phyloP scores from a whole-genome alignment of 2,888 invertebrate genomes.

The Liodrosophila aerea region DNA sequence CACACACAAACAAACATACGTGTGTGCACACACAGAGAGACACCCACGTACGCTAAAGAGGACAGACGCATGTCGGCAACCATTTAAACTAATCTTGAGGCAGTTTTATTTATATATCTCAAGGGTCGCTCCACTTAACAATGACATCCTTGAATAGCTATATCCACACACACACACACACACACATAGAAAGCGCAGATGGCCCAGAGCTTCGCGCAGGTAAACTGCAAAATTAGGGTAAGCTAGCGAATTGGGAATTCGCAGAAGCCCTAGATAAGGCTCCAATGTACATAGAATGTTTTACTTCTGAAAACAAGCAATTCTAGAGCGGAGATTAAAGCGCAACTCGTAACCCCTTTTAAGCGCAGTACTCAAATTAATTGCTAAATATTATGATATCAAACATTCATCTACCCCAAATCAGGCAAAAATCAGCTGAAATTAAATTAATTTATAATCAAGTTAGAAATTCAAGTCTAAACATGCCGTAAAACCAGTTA shows the following conservation, averaged over 20 bases:
- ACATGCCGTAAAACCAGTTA: too few relatives aligned
- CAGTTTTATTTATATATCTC: constrained; percentile 70
- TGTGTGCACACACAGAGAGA: too few relatives aligned
- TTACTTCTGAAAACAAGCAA: background rate
- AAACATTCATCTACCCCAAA: too few relatives aligned
- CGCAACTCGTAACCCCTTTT: too few relatives aligned
- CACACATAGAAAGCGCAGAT: constrained; percentile 6
- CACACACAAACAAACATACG: too few relatives aligned
- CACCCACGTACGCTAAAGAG: constrained; percentile 37
- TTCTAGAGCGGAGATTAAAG: too few relatives aligned
- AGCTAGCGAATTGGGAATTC: constrained; percentile 5
- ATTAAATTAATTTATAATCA: too few relatives aligned
- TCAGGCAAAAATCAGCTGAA: too few relatives aligned
- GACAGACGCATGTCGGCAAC: constrained; percentile 66
- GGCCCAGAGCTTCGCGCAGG: constrained; percentile 24
- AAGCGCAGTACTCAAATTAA: too few relatives aligned
- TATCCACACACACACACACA: constrained; percentile 11
- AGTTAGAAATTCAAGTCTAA: too few relatives aligned
- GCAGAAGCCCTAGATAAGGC: constrained; percentile 5
- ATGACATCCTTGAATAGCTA: constrained; percentile 45
- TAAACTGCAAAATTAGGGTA: constrained; percentile 34
- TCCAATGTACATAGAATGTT: background rate
- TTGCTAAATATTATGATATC: too few relatives aligned
- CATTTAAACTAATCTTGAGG: constrained; percentile 72
- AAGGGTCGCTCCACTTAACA: constrained; percentile 62